Conservation (phyloP, 1,140 invertebrate species). For the Leptinotarsa texana region DNA sequence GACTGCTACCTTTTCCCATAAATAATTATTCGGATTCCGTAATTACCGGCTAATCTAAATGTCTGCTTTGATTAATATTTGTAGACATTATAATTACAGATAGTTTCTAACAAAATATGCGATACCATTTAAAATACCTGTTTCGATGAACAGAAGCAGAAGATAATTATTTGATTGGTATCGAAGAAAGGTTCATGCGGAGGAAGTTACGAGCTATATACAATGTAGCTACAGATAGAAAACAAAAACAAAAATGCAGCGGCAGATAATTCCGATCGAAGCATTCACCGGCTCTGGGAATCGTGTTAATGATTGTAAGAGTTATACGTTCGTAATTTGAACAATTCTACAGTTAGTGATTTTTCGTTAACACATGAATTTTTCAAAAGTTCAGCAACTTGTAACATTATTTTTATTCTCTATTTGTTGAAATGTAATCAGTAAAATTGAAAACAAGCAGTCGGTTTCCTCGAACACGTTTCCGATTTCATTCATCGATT, state of each 20-base stretch:
- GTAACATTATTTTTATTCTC: too few relatives aligned
- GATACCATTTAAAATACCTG: slow-evolving; percentile 29
- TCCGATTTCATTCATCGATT: too few relatives aligned
- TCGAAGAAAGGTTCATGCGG: slow-evolving; percentile 22
- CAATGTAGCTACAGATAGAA: neutral
- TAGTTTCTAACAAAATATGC: slow-evolving; percentile 29
- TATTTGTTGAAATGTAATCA: too few relatives aligned
- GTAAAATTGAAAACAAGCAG: too few relatives aligned
- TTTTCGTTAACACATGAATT: too few relatives aligned
- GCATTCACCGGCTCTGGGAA: neutral
- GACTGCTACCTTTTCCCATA: slow-evolving; percentile 23
- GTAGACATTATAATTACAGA: slow-evolving; percentile 27
- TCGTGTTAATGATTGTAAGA: neutral
- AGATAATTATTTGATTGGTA: slow-evolving; percentile 27
- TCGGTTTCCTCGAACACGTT: too few relatives aligned
- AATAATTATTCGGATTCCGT: slow-evolving; percentile 21
- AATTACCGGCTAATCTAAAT: slow-evolving; percentile 13
- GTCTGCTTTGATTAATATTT: slow-evolving; percentile 27
- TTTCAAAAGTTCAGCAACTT: too few relatives aligned
- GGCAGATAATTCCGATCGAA: neutral
- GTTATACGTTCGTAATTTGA: neutral
- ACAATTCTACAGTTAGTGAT: too few relatives aligned
- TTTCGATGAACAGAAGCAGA: slow-evolving; percentile 27
- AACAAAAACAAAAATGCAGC: neutral
- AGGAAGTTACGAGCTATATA: neutral